Evolutionary conservation across 1,140 invertebrate genomes (phyloP).

Genomic region (Zophobas atratus): DNA sequence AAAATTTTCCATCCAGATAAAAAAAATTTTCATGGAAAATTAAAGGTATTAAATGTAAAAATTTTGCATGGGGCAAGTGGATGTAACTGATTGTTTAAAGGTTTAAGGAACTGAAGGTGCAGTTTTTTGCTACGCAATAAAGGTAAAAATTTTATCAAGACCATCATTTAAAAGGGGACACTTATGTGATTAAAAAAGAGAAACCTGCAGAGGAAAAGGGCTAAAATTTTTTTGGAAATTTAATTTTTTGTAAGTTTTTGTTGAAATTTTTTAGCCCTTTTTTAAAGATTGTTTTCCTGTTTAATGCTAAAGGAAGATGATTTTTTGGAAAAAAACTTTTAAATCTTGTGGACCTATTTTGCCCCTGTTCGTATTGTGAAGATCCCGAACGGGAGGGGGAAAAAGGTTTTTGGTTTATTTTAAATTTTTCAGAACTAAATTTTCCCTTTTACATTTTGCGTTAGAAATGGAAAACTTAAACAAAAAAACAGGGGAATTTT

Average conservation of each 20-base stretch:
- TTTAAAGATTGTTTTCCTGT: conserved; percentile 48
- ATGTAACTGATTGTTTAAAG: conserved; percentile 51
- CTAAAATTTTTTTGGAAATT: conserved; percentile 84
- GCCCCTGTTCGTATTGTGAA: conserved; percentile 80
- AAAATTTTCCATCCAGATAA: conserved; percentile 79
- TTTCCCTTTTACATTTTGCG: conserved; percentile 75
- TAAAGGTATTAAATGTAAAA: conserved; percentile 71
- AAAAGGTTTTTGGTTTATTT: conserved; percentile 81
- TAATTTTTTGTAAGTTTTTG: conserved; percentile 77
- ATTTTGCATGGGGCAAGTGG: background rate
- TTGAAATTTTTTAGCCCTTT: background rate
- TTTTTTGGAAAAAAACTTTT: conserved; percentile 79
- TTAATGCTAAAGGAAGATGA: conserved; percentile 80
- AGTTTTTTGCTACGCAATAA: conserved; percentile 72
- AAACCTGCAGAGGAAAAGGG: conserved; percentile 74
- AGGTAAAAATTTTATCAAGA: conserved; percentile 77
- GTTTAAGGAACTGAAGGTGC: conserved; percentile 66
- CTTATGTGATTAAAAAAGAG: conserved; percentile 63
- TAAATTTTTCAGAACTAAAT: conserved; percentile 75
- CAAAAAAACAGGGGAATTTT: conserved; percentile 68
- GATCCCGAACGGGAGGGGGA: conserved; percentile 78
- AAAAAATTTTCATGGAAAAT: conserved; percentile 75
- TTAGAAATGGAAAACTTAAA: conserved; percentile 72
- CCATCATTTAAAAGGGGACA: conserved; percentile 78
- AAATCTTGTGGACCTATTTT: conserved; percentile 81